Base-by-base conservation (phyloP, 2,888 invertebrate species). In the Glaucopsyche alexis region DNA sequence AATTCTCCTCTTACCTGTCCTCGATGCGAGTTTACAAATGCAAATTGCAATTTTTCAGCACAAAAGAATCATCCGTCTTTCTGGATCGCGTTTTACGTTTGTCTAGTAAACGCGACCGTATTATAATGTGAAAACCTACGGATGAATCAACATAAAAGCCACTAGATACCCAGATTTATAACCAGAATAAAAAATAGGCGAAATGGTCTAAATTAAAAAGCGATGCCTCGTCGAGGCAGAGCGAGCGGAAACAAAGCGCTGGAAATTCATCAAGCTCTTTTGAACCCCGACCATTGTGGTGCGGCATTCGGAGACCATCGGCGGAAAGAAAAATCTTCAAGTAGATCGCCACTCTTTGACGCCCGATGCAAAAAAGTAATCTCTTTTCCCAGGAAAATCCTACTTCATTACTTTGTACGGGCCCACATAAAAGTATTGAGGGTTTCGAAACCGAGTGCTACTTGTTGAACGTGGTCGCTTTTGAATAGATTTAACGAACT, bases 161-260 rank as follows among this genome's bases (percentile, higher is more conserved):
- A 79, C 78, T 83, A 81, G 82, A 85, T 87, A 87, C 83, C 85
- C 85, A 86, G 87, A 89, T 89, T 89, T 88, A 89, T 87, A 84
- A 88, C 84, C 82, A 83, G 84, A 88, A 87, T 86, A 88, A 89
- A 90, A 88, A 85, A 82, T 82, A 87, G 79, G 85, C 85, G 84
- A 88, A 89, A 90, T 90, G 88, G 88, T 89, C 89, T 86, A 90
- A 91, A 91, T 92, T 90, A 91, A 91, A 91, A 91, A 90, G 91
- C 89, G 87, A 91, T 91, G 91, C 89, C 89, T 88, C 86, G 87
- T 87, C 85, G 88, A 85, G 87, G 84, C 85, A 86, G 88, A 90
- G 87, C 88, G 85, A 84, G 87, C 85, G 87, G 88, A 91, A 91
- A 92, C 92, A 91, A 92, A 91, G 91, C 85, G 82, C 84, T 84